These are phyloP conservation scores for Oryzias curvinotus DNA, from an alignment of 2,113 vertebrate genomes.

Conservation along the genomic window DNA sequence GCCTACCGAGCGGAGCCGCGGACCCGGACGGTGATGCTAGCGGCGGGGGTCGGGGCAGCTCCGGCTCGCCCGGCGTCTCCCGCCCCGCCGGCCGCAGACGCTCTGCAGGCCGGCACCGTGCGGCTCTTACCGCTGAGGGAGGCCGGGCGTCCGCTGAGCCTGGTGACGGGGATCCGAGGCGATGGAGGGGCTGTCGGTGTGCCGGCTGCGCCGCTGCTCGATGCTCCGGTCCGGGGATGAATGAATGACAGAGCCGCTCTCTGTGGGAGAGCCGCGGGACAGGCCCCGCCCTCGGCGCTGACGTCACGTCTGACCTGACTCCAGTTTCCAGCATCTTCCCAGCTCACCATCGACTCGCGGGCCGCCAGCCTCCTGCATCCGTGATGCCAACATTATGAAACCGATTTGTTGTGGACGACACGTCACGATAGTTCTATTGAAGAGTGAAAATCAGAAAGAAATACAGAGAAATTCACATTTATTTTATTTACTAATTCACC, in stretches of 20 bases:
- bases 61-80: slow-evolving; percentile 10
- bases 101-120: slow-evolving; percentile 22
- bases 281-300: neutral
- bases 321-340: no score
- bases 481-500: no score
- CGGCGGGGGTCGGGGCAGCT: slow-evolving; percentile 4
- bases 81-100: slow-evolving; percentile 4
- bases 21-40: slow-evolving; percentile 12
- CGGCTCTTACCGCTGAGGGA: slow-evolving; percentile 59
- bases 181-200: slow-evolving; percentile 23
- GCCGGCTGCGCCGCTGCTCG: slow-evolving; percentile 14
- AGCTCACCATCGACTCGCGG: no score
- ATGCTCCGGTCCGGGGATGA: slow-evolving; percentile 47
- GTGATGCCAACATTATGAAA: no score
- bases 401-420: no score
- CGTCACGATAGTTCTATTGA: no score
- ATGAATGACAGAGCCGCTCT: slow-evolving; percentile 35
- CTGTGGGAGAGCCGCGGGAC: slow-evolving; percentile 5
- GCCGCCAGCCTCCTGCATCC: no score
- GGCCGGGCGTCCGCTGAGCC: slow-evolving; percentile 29
- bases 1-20: neutral
- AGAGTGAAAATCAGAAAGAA: no score
- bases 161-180: slow-evolving; percentile 31
- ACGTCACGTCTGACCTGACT: no score
- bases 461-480: no score